Conservation (phyloP, 2,888 invertebrate genomes). For the Theristus sp. region DNA sequence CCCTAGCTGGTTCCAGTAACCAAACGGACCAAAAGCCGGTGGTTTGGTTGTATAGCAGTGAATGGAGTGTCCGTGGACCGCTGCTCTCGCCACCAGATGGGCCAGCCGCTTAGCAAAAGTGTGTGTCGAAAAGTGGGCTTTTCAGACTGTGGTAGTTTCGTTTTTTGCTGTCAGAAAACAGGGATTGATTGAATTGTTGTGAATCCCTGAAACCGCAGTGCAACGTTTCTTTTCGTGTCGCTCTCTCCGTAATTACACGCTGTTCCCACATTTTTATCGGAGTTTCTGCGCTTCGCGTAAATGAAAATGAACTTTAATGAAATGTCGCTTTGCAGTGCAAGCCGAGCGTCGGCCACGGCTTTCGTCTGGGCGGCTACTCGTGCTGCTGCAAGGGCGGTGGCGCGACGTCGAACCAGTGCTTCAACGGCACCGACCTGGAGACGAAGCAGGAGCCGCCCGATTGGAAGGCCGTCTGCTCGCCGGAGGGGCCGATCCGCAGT, state of each 20-base stretch:
- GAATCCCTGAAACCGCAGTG: too few relatives aligned
- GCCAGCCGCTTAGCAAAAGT: too few relatives aligned
- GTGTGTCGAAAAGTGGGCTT: too few relatives aligned
- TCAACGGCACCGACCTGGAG: background rate
- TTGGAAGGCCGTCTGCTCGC: background rate
- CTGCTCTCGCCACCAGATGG: too few relatives aligned
- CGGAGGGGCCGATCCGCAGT: background rate
- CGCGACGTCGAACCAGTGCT: too few relatives aligned
- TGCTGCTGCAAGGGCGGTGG: constrained; percentile 2
- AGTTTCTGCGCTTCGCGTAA: background rate
- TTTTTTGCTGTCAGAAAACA: too few relatives aligned
- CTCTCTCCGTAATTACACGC: too few relatives aligned
- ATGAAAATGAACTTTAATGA: background rate
- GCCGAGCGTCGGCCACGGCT: background rate
- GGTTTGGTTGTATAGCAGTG: background rate
- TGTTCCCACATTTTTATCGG: too few relatives aligned
- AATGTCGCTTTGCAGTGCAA: background rate
- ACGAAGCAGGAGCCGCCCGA: background rate
- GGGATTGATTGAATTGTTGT: too few relatives aligned
- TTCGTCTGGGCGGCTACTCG: background rate
- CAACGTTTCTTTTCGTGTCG: too few relatives aligned
- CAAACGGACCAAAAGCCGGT: background rate
- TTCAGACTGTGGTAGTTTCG: too few relatives aligned
- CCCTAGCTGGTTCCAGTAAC: background rate
- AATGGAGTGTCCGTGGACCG: too few relatives aligned